These are phyloP conservation scores for Tribolium castaneum DNA, from an alignment of 1,140 invertebrate genomes.

Conservation along the genomic window DNA sequence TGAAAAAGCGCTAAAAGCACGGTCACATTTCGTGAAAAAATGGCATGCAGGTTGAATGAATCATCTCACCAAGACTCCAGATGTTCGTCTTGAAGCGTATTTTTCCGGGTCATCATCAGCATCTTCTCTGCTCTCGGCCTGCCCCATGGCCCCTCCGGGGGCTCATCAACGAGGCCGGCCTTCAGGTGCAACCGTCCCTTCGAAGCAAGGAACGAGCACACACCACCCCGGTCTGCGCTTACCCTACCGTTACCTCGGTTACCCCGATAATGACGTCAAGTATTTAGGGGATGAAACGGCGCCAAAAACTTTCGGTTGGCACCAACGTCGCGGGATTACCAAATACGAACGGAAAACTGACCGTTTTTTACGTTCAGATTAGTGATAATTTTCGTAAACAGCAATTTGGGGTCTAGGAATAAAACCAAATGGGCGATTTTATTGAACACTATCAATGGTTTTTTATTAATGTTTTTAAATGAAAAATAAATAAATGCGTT, in stretches of 20 bases:
- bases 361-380: not conserved
- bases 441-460: too few relatives aligned
- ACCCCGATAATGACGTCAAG: slow-evolving; percentile 15
- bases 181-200: slow-evolving; percentile 33
- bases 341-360: not conserved
- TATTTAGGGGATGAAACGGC: slow-evolving; percentile 12
- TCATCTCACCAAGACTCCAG: slow-evolving; percentile 48
- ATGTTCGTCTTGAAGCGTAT: slow-evolving; percentile 56
- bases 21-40: not conserved
- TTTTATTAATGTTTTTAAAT: too few relatives aligned
- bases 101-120: slow-evolving; percentile 61
- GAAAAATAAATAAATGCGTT: too few relatives aligned
- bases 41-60: not conserved
- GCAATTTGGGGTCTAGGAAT: not conserved
- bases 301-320: not conserved
- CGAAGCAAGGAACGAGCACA: slow-evolving; percentile 13
- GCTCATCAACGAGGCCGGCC: slow-evolving; percentile 54
- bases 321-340: slow-evolving; percentile 4
- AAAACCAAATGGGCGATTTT: too few relatives aligned
- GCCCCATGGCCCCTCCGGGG: slow-evolving; percentile 60
- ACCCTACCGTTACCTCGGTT: slow-evolving; percentile 15
- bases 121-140: slow-evolving; percentile 61
- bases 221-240: slow-evolving; percentile 12
- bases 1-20: slow-evolving; percentile 8
- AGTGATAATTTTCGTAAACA: not conserved